Base-by-base conservation (phyloP, 2,113 vertebrate species). In the Ictalurus furcatus region DNA sequence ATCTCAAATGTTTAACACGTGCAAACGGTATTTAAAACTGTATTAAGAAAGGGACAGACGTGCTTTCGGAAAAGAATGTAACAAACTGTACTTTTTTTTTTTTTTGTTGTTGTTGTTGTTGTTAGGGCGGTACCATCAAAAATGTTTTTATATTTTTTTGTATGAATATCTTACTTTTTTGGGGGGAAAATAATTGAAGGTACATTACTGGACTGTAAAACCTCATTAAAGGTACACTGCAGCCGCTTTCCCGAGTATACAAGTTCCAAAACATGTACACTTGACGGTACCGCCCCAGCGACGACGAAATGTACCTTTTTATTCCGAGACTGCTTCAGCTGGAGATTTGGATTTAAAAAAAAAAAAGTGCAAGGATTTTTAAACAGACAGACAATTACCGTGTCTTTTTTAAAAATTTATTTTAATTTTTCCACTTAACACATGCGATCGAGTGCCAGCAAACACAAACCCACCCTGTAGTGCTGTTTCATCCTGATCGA, bases 401-500 rank as follows among this genome's bases (percentile, higher is more conserved):
- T 8, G 9, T 69, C 13, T n/a, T 67, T n/a, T 61, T 61, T 23
- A 4, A 1, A 6, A 1, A 23, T 61, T 7, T 61, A 23, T 23
- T 52, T 48, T 6, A 63, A 12, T 63, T 40, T 13, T 78, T 37
- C 59, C 8, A 8, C 21, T 21, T 11, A 58, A 59, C 80, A 14
- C 61, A 37, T 21, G 8, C 7, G 11, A 9, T 73, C 12, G 58
- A 65, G 63, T 23, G 4, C 30, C 81, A 78, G 54, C 85, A 74
- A 40, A 48, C 56, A 30, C 58, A 56, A 85, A 34, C 40, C 59
- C 74, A 25, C 54, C 48, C 86, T 23, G 34, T 58, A 40, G 30
- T 83, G 34, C 63, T 59, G 63, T 59, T 73, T 83, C 63, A 88
- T 83, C 87, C 65, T 12, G 23, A 88, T 88, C 79, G 23, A 88